Percentiles rank a stretch among this genome's conserved stretches.
Conservation (phyloP, 2,797 vertebrate species). For the Apodemus agrarius region DNA sequence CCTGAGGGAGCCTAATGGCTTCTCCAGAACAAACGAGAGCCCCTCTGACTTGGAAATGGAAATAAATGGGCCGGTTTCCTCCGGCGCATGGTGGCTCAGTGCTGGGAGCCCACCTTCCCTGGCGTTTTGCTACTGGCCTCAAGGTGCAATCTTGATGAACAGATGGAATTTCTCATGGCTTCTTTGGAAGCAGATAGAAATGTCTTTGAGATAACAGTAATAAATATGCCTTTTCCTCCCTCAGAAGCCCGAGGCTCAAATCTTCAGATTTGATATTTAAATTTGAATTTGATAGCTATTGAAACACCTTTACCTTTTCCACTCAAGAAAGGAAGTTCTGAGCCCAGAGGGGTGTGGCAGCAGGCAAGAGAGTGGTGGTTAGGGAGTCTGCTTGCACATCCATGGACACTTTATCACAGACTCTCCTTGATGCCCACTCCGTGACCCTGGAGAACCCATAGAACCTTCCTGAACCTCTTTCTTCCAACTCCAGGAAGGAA, state of each 20-base stretch:
- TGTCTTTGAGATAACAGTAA: conserved; percentile 19
- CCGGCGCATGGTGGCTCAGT: not conserved
- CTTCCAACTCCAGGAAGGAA: not conserved
- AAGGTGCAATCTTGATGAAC: conserved; percentile 50
- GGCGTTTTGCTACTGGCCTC: not conserved
- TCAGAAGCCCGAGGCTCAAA: not conserved
- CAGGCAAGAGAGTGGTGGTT: not conserved
- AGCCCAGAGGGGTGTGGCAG: no score
- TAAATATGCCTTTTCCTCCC: not conserved
- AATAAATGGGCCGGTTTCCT: conserved; percentile 41
- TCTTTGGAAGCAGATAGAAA: conserved; percentile 11
- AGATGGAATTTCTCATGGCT: not conserved
- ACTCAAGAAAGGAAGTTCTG: not conserved
- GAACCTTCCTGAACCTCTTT: not conserved
- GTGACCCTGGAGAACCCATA: not conserved
- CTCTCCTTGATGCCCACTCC: not conserved
- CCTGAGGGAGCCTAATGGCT: conserved; percentile 41
- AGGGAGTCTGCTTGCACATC: not conserved
- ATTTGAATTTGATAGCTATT: not conserved
- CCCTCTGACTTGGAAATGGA: conserved; percentile 27
- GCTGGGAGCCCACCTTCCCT: conserved; percentile 14
- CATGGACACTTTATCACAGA: not conserved
- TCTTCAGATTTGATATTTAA: not conserved
- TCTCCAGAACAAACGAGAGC: conserved; percentile 53
- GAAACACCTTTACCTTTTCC: not conserved